Percentiles rank a stretch among this genome's conserved stretches.
phyloP scores from a whole-genome alignment of 2,797 vertebrate species.

The Paramormyrops hopkinsi region DNA sequence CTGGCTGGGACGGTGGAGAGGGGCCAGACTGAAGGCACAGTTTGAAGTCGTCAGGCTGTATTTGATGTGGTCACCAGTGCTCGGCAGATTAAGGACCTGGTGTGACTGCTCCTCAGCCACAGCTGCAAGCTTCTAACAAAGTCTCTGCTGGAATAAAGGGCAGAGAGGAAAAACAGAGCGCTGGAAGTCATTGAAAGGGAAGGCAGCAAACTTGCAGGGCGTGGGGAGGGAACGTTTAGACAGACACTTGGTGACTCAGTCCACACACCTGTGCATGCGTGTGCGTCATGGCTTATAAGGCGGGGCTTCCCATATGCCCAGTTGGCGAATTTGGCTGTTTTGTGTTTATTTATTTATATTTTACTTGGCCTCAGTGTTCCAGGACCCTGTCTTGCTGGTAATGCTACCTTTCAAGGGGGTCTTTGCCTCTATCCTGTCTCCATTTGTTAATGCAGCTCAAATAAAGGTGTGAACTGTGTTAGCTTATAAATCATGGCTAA shows the following conservation, averaged over 20 bases:
- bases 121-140: conserved; percentile 16
- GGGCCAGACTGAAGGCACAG: conserved; percentile 18
- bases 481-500: neutral
- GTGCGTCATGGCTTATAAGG: neutral
- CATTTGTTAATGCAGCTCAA: neutral
- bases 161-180: neutral
- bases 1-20: conserved; percentile 25
- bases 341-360: neutral
- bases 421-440: neutral
- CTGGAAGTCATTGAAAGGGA: neutral
- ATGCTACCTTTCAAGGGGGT: conserved; percentile 17
- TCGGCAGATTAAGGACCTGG: conserved; percentile 17
- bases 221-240: neutral
- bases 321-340: neutral
- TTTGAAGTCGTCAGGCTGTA: conserved; percentile 14
- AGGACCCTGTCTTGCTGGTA: conserved; percentile 21
- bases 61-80: conserved; percentile 23
- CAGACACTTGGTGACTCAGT: conserved; percentile 14
- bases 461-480: neutral
- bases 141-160: conserved; percentile 10
- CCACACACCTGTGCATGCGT: conserved; percentile 14
- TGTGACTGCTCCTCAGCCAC: conserved; percentile 2
- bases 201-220: neutral
- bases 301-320: neutral
- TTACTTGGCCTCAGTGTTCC: conserved; percentile 8